These are phyloP conservation scores for Odocoileus hemionus DNA, from an alignment of 2,113 vertebrate species.

Conservation along the genomic window DNA sequence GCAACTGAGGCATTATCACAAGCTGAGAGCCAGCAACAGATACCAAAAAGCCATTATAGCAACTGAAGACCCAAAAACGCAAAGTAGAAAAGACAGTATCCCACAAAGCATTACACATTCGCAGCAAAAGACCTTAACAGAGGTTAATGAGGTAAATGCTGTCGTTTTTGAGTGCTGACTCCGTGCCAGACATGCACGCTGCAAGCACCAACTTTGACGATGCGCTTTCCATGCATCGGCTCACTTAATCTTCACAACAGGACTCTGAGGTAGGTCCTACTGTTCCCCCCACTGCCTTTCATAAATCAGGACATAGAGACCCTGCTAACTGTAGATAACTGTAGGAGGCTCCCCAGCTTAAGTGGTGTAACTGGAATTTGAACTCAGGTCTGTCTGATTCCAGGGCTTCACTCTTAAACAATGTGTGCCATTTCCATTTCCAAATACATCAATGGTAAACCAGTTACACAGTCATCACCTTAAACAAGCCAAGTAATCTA, in stretches of 20 bases:
- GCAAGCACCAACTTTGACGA: neutral
- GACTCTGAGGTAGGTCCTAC: neutral
- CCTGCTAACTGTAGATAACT: neutral
- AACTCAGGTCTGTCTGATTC: neutral
- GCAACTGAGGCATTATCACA: neutral
- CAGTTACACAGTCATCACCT: neutral
- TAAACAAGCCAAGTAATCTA: slow-evolving; percentile 1
- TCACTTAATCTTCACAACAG: neutral
- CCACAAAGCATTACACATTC: neutral
- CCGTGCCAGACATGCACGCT: neutral
- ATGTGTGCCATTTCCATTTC: neutral
- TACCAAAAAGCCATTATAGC: neutral
- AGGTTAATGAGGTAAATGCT: neutral
- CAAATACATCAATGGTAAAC: neutral
- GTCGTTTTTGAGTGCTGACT: neutral
- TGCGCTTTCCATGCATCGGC: neutral
- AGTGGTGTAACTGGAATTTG: neutral
- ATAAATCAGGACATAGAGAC: neutral
- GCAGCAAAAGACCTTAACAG: neutral
- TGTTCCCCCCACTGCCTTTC: neutral
- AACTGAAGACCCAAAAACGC: neutral
- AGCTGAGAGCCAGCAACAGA: neutral
- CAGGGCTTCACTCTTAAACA: neutral
- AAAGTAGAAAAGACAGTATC: neutral
- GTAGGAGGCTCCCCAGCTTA: neutral